Evolutionary conservation across 2,113 vertebrate genomes (phyloP), one percentile per base, ranked within the genome.

Genomic region (Tychaedon coryphoeus): DNA sequence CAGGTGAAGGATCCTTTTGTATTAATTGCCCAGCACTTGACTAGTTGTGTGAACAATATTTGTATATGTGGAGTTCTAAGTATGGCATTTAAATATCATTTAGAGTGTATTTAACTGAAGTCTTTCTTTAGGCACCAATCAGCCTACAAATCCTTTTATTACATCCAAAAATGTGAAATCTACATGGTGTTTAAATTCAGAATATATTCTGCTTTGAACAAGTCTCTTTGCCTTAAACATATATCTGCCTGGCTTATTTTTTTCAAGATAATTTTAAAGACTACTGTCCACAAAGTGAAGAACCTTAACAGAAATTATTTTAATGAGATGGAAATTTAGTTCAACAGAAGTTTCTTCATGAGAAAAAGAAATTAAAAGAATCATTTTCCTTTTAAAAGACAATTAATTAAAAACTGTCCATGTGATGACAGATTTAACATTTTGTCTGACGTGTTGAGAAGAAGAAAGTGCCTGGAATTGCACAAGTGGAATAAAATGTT

Each of bases 401-500:
- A 97, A 98, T 97, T 98, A 97, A 97, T 96, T 97, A 94, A 97
- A 96, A 90, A 72, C 80, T 88, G 78, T 86, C 20, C 1, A 4
- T 88, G 51, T 90, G 77, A 91, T 95, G 95, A 87, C 90, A 93
- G 84, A 94, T 92, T 90, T 94, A 97, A 97, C 94, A 89, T 97
- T 95, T 93, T 91, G 38, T 80, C 95, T 97, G 94, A 94, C 60
- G 54, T 33, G 70, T 90, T 72, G 88, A 92, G 88, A 88, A 91
- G 90, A 97, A 97, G 88, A 96, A 97, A 96, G 86, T 51, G 76
- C 51, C 85, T 92, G 79, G 77, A 93, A 94, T 78, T 95, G 87
- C 75, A 75, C 62, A 87, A 95, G 76, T 73, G 70, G 96, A 96
- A 97, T 95, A 95, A 98, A 98, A 97, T 78, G 86, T 95, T 97